Evolutionary conservation across 2,113 vertebrate genomes (phyloP), one percentile per base, ranked within the genome.

Genomic region (Trematocara unimaculatum): DNA sequence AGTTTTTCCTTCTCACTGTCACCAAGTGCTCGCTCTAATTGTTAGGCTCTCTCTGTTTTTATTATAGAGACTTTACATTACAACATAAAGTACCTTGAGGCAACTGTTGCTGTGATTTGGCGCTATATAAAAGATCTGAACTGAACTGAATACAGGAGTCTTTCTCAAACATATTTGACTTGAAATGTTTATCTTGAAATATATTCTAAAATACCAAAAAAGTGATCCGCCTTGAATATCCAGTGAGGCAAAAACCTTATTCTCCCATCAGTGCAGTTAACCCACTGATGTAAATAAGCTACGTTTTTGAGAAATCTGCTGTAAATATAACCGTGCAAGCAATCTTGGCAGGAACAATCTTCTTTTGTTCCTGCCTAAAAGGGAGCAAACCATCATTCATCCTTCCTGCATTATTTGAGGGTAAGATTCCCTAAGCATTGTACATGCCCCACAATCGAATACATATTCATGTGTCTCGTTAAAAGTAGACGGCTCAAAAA

Each of bases 401-500:
- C 42, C 40, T 82, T 40, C 51, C 38, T 38, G n/a, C 53, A 17
- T 31, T 56, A 81, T 26, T 15, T 13, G 33, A 53, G 0, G 42
- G 40, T 3, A 18, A 54, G 45, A 26, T 72, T 45, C 26, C 56
- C 18, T 33, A 29, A 49, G 72, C 42, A 49, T n/a, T 18, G 42
- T n/a, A 4, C 26, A 17, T 12, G 23, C 72, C 14, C 45, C 23
- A 51, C 26, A 0, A 31, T 55, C 38, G 84, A 35, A 87, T 81
- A 78, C 60, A 92, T 89, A 92, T 89, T 88, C 81, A 86, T 84
- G 47, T 11, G 31, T n/a, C 67, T 90, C 33, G 84, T 77, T 81
- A 85, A 6, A 54, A 40, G 38, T 7, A 72, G 38, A 49, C 6
- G 15, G n/a, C 9, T n/a, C 14, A 54, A 31, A 67, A 67, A 49